Base-by-base conservation (phyloP, 1,140 invertebrate genomes). In the Euura saliciscinereae region DNA sequence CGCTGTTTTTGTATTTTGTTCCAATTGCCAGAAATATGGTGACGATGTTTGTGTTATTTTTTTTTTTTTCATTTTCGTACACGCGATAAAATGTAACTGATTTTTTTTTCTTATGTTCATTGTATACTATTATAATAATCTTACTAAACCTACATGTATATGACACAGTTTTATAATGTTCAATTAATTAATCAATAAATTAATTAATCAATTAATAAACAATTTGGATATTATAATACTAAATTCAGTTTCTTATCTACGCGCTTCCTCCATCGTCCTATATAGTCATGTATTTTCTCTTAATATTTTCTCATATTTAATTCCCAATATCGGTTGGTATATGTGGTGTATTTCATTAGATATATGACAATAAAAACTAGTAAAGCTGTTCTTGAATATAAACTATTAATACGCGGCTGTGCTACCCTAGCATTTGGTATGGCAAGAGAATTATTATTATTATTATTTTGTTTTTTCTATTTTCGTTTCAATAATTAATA, bases 371-470 rank as follows among this genome's bases (percentile, higher is more conserved):
- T 74, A 78, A 82, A 28, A 78, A 78, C 76, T 71, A 67, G 79
- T 75, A 66, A 82, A 82, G 80, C 81, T 80, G 75, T 78, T 28
- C 28, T 77, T 72, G 69, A 82, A 81, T 83, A 74, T 64, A 74
- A 67, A 81, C 77, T 78, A 78, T 79, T 79, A 79, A 72, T 71
- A 77, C 71, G 78, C 75, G 77, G 65, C 76, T 82, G 75, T 80
- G 79, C 43, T 45, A 46, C 43, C 28, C 77, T 84, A 86, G 79
- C 80, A 78, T 84, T 83, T 84, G 79, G 77, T 85, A 86, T 85
- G 84, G 83, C 85, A 86, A 86, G 81, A 84, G 79, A 81, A 73
- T 72, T 75, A 75, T 81, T 80, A 73, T 69, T 77, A 28, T 28
- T 28, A 28, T 28, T 28, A 28, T 28, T 28, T 80, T 73, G 77